Evolutionary conservation across 2,888 invertebrate species (phyloP), one percentile per base, ranked within the genome.

Genomic region (Amblyjoppa proteus): DNA sequence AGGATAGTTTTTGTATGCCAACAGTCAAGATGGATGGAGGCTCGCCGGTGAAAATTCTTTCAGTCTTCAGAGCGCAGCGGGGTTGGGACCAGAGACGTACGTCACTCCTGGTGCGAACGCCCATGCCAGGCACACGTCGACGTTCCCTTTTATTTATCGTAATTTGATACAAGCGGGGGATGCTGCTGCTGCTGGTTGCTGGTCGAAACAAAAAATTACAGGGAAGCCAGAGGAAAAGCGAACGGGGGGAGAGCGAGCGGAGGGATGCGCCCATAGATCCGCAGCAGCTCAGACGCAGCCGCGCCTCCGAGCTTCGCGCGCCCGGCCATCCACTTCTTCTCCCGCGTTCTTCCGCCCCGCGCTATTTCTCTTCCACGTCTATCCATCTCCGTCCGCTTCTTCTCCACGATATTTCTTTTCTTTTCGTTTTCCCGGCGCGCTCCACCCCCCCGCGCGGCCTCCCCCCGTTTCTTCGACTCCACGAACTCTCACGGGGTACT

Each of bases 201-300:
- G 80, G 77, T 81, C 85, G 89, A 90, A 89, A 90, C 92, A 91
- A 92, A 92, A 92, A 92, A 91, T 90, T 90, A 86, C 90, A 88
- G 88, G 88, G 75, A 84, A 89, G 89, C 84, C 83, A 66, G 78
- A 76, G 76, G 87, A 77, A 88, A 88, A 83, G 85, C 75, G 83
- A 69, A 53, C 53, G 79, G 87, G 69, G 69, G 84, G 86, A 68
- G 82, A 83, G 89, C 85, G 86, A 87, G 75, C 79, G 83, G 88
- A 87, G 88, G 90, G 89, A 89, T 90, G 90, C 85, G 91, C 84
- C 89, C 93, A 92, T 92, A 92, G 90, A 92, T 93, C 91, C 91
- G 91, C 89, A 89, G 87, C 90, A 92, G 89, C 91, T 92, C 92
- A 92, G 93, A 92, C 92, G 91, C 92, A 92, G 92, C 90, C 92